Base-by-base conservation (phyloP, 2,888 invertebrate genomes). In the Clitarchus hookeri region DNA sequence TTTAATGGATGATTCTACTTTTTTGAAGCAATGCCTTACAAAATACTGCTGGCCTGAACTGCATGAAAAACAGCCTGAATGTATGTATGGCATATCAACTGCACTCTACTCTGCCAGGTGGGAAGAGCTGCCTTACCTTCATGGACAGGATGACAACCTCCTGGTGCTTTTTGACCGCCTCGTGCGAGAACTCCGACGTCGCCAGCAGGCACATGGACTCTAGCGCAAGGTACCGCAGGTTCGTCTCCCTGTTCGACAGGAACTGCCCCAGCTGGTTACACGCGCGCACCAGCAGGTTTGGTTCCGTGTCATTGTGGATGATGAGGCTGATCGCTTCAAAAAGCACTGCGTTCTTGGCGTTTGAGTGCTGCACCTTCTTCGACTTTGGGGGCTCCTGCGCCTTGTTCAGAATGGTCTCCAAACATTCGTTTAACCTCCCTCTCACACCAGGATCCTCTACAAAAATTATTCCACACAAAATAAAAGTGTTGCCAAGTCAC, bases 291-390 rank as follows among this genome's bases (percentile, higher is more conserved):
- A 99, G 93, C 88, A 99, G 93, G 92, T 98, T 98, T 79, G 98
- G 98, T 92, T 99, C 99, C 92, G 98, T 96, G 91, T 99, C 99
- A 93, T 99, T 98, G 91, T 99, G 99, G 90, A 99, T 99, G 89
- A 99, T 99, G 89, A 99, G 94, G 93, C 99, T 99, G 91, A 99
- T 99, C 83, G 99, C 99, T 93, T 99, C 99, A 93, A 99, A 99
- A 27, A 99, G 93, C 44, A 99, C 99, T 85, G 99, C 99, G 93
- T 99, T 99, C 92, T 99, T 99, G 87, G 99, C 99, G 93, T 99
- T 99, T 84, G 99, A 99, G 92, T 99, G 99, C 93, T 99, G 99
- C 48, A 99, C 99, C 93, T 99, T 99, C 93, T 99, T 99, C 84
- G 99, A 99, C 92, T 99, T 99, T 48, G 99, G 99, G 89, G 99